Base-by-base conservation (phyloP, 1,140 invertebrate genomes). In the Lepidurus arcticus region DNA sequence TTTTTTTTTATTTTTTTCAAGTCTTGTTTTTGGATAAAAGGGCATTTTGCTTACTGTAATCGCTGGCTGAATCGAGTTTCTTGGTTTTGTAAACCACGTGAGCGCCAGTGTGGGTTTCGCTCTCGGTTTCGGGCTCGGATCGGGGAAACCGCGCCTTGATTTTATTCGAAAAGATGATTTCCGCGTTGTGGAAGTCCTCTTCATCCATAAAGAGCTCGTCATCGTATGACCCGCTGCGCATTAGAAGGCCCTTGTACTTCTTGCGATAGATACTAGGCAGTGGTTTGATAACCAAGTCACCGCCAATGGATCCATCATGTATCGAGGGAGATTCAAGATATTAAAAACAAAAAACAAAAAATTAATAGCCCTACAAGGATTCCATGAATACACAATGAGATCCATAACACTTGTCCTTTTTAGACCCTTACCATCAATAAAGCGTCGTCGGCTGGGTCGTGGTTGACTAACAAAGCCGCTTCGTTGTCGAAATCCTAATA, bases 231-330 rank as follows among this genome's bases (percentile, higher is more conserved):
- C 53, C 87, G 86, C 42, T 73, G 21, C 74, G 45, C n/a, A 77
- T 13, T 80, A 79, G 76, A 44, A 78, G 79, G 21, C 75, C 78
- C 13, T 44, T 44, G 6, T 81, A 73, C 24, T 81, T 81, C 77
- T 87, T 86, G 44, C 84, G 83, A 81, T 93, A 85, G 73, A 89
- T 87, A 78, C 90, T 86, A 43, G 94, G 93, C 77, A 95, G 87
- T 78, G 95, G 93, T 82, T 92, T 90, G 82, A 96, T 94, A 77
- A 96, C 91, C 82, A 95, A 85, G 82, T 95, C 92, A 83, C 93
- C 89, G 78, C 94, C 94, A 80, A 97, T 94, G 79, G 93, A 94
- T 80, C 94, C 94, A 86, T 96, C 93, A 94, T 96, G 85, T 78
- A 84, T 24, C 34, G 42, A 45, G 44, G 26, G 11, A 47, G 8